Evolutionary conservation across 2,797 vertebrate species (phyloP), one percentile per base, ranked within the genome.

Genomic region (Hybognathus amarus): DNA sequence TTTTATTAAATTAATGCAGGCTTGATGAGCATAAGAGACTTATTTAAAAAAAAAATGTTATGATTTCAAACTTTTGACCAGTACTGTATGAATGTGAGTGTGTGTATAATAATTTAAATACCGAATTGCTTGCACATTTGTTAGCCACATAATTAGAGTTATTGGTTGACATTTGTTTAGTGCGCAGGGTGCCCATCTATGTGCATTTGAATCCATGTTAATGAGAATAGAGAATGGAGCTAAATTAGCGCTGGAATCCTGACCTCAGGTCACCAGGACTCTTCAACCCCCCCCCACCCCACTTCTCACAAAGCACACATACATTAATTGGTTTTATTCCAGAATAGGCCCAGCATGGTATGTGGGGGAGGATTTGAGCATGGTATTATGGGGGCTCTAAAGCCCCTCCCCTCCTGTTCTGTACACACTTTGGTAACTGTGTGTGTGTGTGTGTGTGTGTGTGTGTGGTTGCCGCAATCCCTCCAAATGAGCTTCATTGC

Each of bases 251-350:
- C 71, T 80, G 5, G 91, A 90, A 93, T 92, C 89, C 87, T 85
- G 83, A 90, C 91, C 50, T 79, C 52, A 79, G 36, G 38, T 86
- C 76, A 75, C 81, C 86, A 89, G 64, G 70, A 61, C 87, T 77
- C 86, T 89, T 89, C 79, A 73, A 85, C 63, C 54, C 86, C 89
- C 75, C 42, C 30, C 63, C 54, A 85, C 89, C 75, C 42, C 30
- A 5, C 77, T 67, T 79, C 27, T n/a, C 36, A 56, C 42, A 67
- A 33, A 79, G 11, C 63, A 33, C 59, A 74, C 20, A 63, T 81
- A 82, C 83, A 90, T 90, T 92, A 91, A 93, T 91, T 91, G 90
- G 87, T 88, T 93, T 93, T 89, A 80, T 87, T 88, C 80, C 82
- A 84, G 86, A 88, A 89, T 63, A 0, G 89, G 89, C 38, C 61